Evolutionary conservation across 2,113 vertebrate genomes (phyloP).

Genomic region (Daphoenositta chrysoptera): DNA sequence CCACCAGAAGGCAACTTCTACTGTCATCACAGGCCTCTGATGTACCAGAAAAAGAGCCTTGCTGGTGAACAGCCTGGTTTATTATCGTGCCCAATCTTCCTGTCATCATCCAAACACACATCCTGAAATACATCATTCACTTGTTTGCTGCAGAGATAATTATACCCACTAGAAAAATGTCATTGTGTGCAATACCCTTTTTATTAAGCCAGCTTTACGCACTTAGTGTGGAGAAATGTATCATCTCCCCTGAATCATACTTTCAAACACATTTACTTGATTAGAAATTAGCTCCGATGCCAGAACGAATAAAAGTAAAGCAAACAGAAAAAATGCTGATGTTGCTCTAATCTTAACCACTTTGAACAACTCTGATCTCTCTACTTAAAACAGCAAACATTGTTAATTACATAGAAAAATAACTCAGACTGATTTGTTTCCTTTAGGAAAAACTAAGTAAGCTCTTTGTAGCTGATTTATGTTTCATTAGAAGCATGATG

Average conservation of each 20-base stretch:
- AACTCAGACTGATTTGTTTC: slow-evolving; percentile 60
- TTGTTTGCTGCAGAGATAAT: not conserved
- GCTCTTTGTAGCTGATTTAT: slow-evolving; percentile 43
- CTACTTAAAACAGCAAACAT: slow-evolving; percentile 57
- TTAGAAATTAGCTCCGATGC: slow-evolving; percentile 64
- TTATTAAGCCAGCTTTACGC: not conserved
- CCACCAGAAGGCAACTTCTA: not conserved
- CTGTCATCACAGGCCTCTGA: not conserved
- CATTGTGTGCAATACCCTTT: not conserved
- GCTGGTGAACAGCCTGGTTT: not conserved
- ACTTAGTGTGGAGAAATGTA: not conserved
- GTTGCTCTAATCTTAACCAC: slow-evolving; percentile 53
- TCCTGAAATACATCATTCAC: not conserved
- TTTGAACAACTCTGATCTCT: slow-evolving; percentile 50
- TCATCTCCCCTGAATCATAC: slow-evolving; percentile 4
- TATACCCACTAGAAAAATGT: not conserved
- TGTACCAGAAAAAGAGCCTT: not conserved
- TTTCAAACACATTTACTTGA: slow-evolving; percentile 64
- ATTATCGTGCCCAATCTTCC: not conserved
- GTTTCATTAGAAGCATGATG: slow-evolving; percentile 10
- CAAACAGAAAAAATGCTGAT: slow-evolving; percentile 65
- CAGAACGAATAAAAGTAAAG: slow-evolving; percentile 58
- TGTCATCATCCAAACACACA: not conserved
- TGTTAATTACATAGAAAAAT: slow-evolving; percentile 61
- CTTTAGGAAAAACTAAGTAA: slow-evolving; percentile 48